Evolutionary conservation across 1,140 invertebrate genomes (phyloP), one percentile per base, ranked within the genome.

Genomic region (Brachystomella parvula): DNA sequence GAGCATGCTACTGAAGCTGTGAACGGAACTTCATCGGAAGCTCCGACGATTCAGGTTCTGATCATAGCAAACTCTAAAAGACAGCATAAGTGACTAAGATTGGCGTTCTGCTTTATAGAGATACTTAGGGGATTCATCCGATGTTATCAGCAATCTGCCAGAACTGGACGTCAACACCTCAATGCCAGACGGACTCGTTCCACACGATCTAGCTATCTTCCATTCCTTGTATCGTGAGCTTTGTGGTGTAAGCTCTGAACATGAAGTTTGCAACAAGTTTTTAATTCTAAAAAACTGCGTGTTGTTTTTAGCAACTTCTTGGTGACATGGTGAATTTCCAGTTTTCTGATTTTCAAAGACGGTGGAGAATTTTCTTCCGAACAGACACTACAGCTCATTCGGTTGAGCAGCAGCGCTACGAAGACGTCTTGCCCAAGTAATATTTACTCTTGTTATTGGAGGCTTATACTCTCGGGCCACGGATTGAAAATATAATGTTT

Each of bases 331-430:
- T 92, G n/a, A 93, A 89, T 76, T 84, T 98, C 63, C 92, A 96
- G 77, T 92, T 96, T 76, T 83, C 81, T 28, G 89, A 89, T 1
- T 86, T 96, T 56, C 94, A 96, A 78, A 89, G 87, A 47, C 79
- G 96, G 17, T 96, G 94, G 87, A 84, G 90, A 71, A 86, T 89
- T 75, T 97, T 97, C 80, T 98, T 94, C 94, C 83, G 92, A 71
- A 87, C 86, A 67, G 83, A 86, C 65, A 86, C 3, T 15, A 19
- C 58, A 15, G 26, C 53, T 44, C 24, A 2, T 56, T 19, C 19
- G 44, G 87, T 75, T 87, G 87, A 74, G 81, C 84, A 30, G 49
- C 49, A 85, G 72, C 86, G 89, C 76, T 86, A 87, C 73, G 87
- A 89, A 73, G 87, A 86, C 76, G 87, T 89, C 76, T 78, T 88